Evolutionary conservation across 1,140 invertebrate species (phyloP).

Genomic region (Philotrypesis tridentata): DNA sequence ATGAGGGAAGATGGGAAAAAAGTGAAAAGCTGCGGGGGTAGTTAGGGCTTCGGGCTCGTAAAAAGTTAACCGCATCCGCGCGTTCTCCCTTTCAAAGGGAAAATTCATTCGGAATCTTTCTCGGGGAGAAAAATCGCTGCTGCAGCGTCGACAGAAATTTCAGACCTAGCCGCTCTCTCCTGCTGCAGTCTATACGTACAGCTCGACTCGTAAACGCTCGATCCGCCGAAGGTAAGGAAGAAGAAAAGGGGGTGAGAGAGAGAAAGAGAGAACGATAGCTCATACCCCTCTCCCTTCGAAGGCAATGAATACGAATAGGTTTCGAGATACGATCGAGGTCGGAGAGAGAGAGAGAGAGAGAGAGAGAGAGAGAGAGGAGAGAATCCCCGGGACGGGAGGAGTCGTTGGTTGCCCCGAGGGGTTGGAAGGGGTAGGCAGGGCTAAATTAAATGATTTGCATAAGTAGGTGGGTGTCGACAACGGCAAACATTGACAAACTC

Average conservation of each 20-base stretch:
- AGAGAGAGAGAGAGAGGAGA: constrained; percentile 1
- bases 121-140: neutral
- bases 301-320: constrained; percentile 75
- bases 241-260: constrained; percentile 37
- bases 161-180: neutral
- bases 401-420: constrained; percentile 12
- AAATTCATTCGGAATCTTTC: constrained; percentile 5
- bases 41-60: neutral
- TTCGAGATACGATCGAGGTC: constrained; percentile 72
- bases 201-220: constrained; percentile 6
- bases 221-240: constrained; percentile 6
- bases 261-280: constrained; percentile 54
- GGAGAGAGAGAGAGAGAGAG: neutral
- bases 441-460: constrained; percentile 76
- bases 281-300: constrained; percentile 60
- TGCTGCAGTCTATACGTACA: neutral
- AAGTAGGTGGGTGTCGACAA: constrained; percentile 75
- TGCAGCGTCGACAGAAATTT: constrained; percentile 38
- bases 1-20: too few species aligned
- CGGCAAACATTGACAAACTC: constrained; percentile 75
- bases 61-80: neutral
- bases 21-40: neutral
- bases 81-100: neutral
- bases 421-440: constrained; percentile 57
- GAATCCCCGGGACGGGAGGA: constrained; percentile 36